These are phyloP conservation scores for Epizoanthus illoricatus DNA, from an alignment of 92 coral and sea anemone species.

Conservation along the genomic window DNA sequence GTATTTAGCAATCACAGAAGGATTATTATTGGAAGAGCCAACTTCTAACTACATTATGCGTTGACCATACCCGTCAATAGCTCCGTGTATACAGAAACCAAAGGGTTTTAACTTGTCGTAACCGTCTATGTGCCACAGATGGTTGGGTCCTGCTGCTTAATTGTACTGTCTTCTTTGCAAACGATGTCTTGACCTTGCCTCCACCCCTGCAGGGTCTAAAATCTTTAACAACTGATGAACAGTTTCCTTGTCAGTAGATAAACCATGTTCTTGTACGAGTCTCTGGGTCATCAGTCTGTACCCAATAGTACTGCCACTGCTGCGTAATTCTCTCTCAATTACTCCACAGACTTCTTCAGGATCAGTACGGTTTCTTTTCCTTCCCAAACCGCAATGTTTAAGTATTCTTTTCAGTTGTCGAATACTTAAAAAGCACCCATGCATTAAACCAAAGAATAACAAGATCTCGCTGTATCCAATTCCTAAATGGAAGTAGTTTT, in stretches of 20 bases:
- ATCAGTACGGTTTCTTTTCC: slow-evolving; percentile 26
- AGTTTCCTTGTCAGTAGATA: slow-evolving; percentile 46
- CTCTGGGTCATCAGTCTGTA: too few species aligned
- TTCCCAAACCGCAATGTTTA: slow-evolving; percentile 38
- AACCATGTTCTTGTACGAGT: slow-evolving; percentile 31
- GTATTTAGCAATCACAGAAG: slow-evolving; percentile 23
- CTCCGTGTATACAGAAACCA: slow-evolving; percentile 23
- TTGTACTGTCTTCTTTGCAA: slow-evolving; percentile 53
- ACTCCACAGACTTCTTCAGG: slow-evolving; percentile 40
- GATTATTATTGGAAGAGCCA: slow-evolving; percentile 47
- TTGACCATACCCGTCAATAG: slow-evolving; percentile 45
- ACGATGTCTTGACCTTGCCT: slow-evolving; percentile 52
- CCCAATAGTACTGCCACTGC: too few species aligned
- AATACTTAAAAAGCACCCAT: slow-evolving; percentile 37
- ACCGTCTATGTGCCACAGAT: slow-evolving; percentile 46
- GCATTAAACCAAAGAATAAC: slow-evolving; percentile 42
- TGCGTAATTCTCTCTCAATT: not conserved
- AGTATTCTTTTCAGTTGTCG: slow-evolving; percentile 41
- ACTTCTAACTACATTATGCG: slow-evolving; percentile 58
- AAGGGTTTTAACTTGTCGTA: too few species aligned
- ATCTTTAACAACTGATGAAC: slow-evolving; percentile 34
- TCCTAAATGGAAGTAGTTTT: slow-evolving; percentile 31
- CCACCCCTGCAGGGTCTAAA: slow-evolving; percentile 41
- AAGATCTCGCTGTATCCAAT: slow-evolving; percentile 40
- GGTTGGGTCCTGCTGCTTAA: slow-evolving; percentile 49